A percentile compares a stretch with the other conserved stretches of the same genome.
Conservation (phyloP, 2,797 vertebrate species). For the Coregonus suidteri region DNA sequence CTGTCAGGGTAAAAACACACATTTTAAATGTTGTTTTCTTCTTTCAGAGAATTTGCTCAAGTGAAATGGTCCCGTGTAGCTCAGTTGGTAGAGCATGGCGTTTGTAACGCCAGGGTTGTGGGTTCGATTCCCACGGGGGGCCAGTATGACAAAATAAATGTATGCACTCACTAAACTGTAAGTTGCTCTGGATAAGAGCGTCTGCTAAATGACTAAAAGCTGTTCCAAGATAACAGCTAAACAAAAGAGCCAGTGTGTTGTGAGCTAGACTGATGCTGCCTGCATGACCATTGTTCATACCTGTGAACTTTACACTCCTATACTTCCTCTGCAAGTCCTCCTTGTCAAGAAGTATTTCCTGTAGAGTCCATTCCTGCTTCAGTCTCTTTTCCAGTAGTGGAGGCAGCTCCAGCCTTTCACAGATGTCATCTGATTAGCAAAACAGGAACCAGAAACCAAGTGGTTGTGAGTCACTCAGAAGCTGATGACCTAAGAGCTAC, state of each 20-base stretch:
- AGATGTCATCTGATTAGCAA: slow-evolving; percentile 53
- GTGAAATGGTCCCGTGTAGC: neutral
- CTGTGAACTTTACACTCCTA: slow-evolving; percentile 80
- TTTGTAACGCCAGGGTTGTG: no score
- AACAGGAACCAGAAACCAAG: neutral
- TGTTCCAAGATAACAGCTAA: neutral
- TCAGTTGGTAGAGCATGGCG: no score
- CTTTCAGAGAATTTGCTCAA: neutral
- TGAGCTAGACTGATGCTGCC: neutral
- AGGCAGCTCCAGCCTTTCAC: slow-evolving; percentile 62
- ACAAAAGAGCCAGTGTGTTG: neutral
- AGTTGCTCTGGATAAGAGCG: no score
- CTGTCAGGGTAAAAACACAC: slow-evolving; percentile 59
- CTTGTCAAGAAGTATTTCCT: slow-evolving; percentile 72
- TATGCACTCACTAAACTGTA: no score
- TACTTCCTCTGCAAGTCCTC: slow-evolving; percentile 74
- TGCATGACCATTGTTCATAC: slow-evolving; percentile 62
- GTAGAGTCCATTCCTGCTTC: slow-evolving; percentile 76
- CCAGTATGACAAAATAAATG: no score
- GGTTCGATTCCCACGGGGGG: no score
- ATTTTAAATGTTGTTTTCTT: neutral
- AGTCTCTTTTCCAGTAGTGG: slow-evolving; percentile 69
- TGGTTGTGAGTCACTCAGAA: no score
- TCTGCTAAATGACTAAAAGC: no score
- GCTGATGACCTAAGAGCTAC: neutral